Base-by-base conservation (phyloP, 92 coral and sea anemone species). In the Phenganax subtilis region DNA sequence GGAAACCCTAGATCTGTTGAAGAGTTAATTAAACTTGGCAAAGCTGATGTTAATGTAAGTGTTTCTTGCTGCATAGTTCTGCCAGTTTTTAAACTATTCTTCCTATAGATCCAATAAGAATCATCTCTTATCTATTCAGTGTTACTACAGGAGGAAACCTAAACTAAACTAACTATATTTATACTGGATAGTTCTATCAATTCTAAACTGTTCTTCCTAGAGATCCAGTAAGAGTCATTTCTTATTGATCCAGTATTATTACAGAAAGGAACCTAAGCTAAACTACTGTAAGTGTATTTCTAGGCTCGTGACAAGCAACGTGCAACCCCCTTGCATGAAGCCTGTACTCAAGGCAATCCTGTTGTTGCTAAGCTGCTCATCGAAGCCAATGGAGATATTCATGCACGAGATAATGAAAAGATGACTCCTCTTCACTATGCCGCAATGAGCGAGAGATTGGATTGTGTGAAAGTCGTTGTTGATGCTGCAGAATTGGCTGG, bases 271-370 rank as follows among this genome's bases (percentile, higher is more conserved):
- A 20, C 37, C 60, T 3, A 37, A 52, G 17, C 67, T 14, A 37
- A 47, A n/a, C 25, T 6, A 20, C 9, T 64, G 12, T 7, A 12
- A 44, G 10, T 2, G 28, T 11, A 55, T 75, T 75, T 57, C 80
- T 66, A 77, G 82, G 71, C 82, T 16, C 56, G 88, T 64, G 97
- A 94, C 84, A 82, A 71, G 67, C 97, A 92, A 57, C 37, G 70
- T 47, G 87, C 88, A 76, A 90, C 98, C 1, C 97, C 98, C 16
- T 61, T 94, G 25, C 98, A 94, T 62, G 92, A 92, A 63, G 98
- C 98, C 9, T 92, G 97, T 65, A 84, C 90, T 25, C 97, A 94
- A 56, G 98, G 98, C 8, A 88, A 90, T 60, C 55, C 87, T 0
- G 75, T 82, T 52, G 87, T 89, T 47, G 90, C 88, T 0, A 65